phyloP scores from a whole-genome alignment of 2,888 invertebrate genomes.

The Stenchaetothrips biformis region DNA sequence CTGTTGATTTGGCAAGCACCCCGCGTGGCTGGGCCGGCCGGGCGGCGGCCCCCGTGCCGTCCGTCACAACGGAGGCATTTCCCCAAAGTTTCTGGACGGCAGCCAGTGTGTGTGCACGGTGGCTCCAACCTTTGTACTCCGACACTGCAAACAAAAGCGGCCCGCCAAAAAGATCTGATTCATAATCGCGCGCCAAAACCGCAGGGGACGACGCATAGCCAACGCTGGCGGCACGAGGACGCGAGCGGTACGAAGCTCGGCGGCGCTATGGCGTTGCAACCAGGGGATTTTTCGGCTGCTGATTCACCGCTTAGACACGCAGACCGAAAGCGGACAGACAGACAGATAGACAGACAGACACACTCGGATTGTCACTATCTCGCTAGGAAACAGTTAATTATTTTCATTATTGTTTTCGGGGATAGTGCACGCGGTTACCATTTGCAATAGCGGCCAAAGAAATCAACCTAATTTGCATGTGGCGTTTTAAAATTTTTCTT shows the following conservation, averaged over 20 bases:
- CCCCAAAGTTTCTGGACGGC: not conserved
- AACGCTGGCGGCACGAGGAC: too few species aligned
- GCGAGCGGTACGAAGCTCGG: not conserved
- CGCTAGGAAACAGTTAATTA: too few species aligned
- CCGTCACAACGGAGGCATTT: constrained; percentile 18
- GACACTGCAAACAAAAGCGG: not conserved
- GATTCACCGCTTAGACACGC: not conserved
- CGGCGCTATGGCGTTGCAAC: not conserved
- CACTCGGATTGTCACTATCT: too few species aligned
- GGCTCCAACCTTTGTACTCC: not conserved
- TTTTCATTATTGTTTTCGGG: too few species aligned
- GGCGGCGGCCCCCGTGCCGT: not conserved
- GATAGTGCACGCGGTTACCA: too few species aligned
- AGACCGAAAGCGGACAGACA: not conserved
- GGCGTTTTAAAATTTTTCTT: too few species aligned
- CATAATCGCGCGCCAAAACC: too few species aligned
- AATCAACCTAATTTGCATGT: too few species aligned
- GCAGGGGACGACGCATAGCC: too few species aligned
- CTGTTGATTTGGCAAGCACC: not conserved
- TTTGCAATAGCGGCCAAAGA: too few species aligned
- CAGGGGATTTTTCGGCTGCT: not conserved
- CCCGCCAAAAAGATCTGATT: not conserved
- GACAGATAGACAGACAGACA: not conserved
- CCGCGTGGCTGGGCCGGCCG: not conserved
- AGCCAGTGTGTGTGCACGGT: not conserved